These are phyloP conservation scores for Scylla paramamosain DNA, from an alignment of 1,140 invertebrate species.

Conservation along the genomic window DNA sequence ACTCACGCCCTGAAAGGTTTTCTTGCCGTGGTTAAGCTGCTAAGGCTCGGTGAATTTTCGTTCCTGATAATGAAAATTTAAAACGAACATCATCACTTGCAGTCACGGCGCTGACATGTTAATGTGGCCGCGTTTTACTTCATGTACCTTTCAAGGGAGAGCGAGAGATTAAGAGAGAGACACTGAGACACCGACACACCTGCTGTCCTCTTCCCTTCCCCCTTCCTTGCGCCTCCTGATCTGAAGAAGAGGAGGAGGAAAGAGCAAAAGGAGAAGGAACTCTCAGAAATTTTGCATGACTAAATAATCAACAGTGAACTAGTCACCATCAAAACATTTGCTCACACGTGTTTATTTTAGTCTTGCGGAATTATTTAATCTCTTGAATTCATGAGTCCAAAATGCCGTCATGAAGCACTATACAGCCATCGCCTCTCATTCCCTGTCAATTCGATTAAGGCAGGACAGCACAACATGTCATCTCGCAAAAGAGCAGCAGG, in stretches of 20 bases:
- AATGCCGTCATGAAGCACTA: no score
- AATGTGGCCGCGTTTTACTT: slow-evolving; percentile 8
- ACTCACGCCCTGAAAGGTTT: slow-evolving; percentile 32
- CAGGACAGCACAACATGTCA: no score
- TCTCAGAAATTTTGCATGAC: not conserved
- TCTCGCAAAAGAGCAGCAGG: no score
- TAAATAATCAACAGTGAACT: no score
- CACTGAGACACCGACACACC: not conserved
- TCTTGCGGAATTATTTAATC: no score
- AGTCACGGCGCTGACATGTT: not conserved
- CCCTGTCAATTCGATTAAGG: no score
- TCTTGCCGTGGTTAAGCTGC: slow-evolving; percentile 21
- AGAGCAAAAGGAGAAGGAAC: not conserved
- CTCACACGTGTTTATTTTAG: no score
- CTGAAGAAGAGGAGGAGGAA: not conserved
- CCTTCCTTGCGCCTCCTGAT: not conserved
- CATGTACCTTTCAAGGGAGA: not conserved
- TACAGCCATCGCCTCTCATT: no score
- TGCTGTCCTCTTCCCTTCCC: not conserved
- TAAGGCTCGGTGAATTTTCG: not conserved
- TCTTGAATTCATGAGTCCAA: no score
- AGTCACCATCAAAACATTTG: no score
- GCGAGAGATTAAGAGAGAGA: not conserved
- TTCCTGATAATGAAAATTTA: not conserved
- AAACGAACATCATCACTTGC: not conserved